Conservation (phyloP, 2,113 vertebrate genomes). For the Oncorhynchus gorbuscha region DNA sequence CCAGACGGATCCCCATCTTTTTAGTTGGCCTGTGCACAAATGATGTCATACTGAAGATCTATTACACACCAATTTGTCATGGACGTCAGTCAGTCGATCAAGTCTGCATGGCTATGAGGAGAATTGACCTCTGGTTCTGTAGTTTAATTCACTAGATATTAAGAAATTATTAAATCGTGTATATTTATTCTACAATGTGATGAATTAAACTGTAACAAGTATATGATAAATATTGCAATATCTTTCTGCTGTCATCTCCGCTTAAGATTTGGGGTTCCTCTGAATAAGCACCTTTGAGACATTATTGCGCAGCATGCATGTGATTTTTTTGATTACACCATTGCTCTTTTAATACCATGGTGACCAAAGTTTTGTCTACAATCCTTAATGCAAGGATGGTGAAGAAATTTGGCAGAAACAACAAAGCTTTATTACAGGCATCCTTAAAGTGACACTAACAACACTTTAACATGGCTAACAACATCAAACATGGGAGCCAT, state of each 20-base stretch:
- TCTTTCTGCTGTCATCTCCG: not conserved
- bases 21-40: too few species aligned
- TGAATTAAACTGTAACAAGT: too few species aligned
- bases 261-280: not conserved
- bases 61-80: too few species aligned
- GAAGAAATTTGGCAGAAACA: not conserved
- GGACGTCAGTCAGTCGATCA: not conserved
- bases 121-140: not conserved
- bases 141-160: too few species aligned
- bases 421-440: not conserved
- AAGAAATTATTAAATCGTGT: too few species aligned
- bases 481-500: too few species aligned
- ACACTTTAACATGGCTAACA: not conserved
- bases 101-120: not conserved
- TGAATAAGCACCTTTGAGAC: not conserved
- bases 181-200: too few species aligned
- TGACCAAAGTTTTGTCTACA: not conserved
- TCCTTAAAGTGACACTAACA: not conserved
- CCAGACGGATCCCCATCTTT: too few species aligned
- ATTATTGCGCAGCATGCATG: not conserved
- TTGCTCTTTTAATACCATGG: not conserved
- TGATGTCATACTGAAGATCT: too few species aligned
- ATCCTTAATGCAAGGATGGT: not conserved
- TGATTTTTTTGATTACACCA: not conserved
- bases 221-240: not conserved